Evolutionary conservation across 2,113 vertebrate genomes (phyloP).

Genomic region (Cyrtonyx montezumae): DNA sequence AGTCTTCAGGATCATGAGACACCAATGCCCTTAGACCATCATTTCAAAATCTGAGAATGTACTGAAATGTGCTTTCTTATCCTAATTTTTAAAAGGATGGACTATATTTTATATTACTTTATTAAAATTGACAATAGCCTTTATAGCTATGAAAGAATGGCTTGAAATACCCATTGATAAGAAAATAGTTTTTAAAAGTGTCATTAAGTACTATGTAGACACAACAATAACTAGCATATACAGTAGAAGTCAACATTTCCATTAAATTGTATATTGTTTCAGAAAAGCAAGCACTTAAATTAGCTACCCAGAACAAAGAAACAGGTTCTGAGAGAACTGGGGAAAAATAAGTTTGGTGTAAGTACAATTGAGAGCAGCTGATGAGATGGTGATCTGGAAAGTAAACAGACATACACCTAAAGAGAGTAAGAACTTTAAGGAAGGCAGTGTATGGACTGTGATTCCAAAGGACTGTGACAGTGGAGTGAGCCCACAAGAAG

Average conservation of each 20-base stretch:
- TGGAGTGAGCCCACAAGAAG: background rate
- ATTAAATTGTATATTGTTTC: constrained; percentile 10
- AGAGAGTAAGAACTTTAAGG: background rate
- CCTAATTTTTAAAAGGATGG: constrained; percentile 12
- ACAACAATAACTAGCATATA: background rate
- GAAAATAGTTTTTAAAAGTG: background rate
- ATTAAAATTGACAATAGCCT: background rate
- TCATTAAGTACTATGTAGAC: background rate
- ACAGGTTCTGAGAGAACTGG: background rate
- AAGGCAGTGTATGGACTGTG: background rate
- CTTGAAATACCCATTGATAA: constrained; percentile 30
- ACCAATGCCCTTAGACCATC: background rate
- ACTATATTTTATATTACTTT: background rate
- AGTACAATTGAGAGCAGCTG: background rate
- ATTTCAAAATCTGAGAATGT: background rate
- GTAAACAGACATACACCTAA: background rate
- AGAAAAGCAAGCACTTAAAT: constrained; percentile 58
- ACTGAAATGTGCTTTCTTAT: background rate
- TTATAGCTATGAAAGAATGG: constrained; percentile 26
- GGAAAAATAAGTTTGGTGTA: background rate
- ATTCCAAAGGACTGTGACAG: background rate
- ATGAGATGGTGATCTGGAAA: background rate
- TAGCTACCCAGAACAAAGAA: background rate
- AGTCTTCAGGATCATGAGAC: background rate
- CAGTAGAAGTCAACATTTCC: background rate